These are phyloP conservation scores for Ptilorrhoa leucosticta DNA, from an alignment of 2,113 vertebrate species.

Conservation along the genomic window DNA sequence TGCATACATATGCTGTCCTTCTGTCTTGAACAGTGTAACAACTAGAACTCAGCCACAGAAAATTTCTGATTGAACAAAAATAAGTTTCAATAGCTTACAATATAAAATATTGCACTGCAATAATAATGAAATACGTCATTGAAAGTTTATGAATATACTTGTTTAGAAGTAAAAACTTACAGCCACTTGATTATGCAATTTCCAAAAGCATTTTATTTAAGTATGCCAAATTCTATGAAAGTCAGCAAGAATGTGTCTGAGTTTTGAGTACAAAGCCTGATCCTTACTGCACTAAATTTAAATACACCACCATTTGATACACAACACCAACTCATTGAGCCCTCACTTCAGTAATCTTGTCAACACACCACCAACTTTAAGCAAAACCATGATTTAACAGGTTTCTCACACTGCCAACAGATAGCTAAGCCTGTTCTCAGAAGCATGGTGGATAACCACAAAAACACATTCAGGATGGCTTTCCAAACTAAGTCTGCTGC, in stretches of 20 bases:
- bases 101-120: neutral
- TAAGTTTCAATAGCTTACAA: neutral
- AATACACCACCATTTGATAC: neutral
- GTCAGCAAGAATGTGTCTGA: neutral
- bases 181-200: neutral
- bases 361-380: neutral
- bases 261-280: neutral
- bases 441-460: neutral
- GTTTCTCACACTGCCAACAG: neutral
- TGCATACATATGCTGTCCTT: neutral
- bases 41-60: neutral
- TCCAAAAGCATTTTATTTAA: neutral
- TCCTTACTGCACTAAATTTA: neutral
- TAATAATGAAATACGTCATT: neutral
- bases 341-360: neutral
- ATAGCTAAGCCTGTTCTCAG: neutral
- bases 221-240: neutral
- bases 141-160: neutral
- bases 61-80: neutral
- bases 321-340: neutral
- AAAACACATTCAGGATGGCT: neutral
- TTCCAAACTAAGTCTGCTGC: neutral
- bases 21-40: neutral
- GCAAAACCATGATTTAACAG: neutral
- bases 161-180: neutral